Evolutionary conservation across 2,113 vertebrate species (phyloP), one percentile per base, ranked within the genome.

Genomic region (Argyrosomus japonicus): DNA sequence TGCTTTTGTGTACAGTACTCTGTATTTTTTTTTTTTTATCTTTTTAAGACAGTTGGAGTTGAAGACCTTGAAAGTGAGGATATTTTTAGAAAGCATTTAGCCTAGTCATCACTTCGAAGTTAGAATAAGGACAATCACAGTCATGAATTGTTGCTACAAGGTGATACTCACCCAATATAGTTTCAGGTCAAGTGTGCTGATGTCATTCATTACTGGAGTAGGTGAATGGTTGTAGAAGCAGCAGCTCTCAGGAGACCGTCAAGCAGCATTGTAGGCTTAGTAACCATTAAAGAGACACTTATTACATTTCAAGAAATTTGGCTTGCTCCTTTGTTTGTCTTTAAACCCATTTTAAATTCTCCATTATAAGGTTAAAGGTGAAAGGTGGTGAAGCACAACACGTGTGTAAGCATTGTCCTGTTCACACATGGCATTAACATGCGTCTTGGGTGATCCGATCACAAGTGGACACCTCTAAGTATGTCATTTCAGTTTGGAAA

Each of bases 1-100:
- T 21, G 68, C 58, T 82, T 77, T 77, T 2, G 25, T 56, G 14
- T 58, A n/a, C n/a, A n/a, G 40, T 9, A 6, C 15, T 45, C 43
- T 50, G n/a, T 6, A 6, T 50, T 18, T 50, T 15, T 50, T 4
- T 6, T 13, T 8, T 62, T 72, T 54, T 18, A 13, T 45, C n/a
- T 13, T 29, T 53, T 54, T 18, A 2, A 57, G 43, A 1, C 43
- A 5, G 0, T 4, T 9, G 4, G 12, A 50, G 18, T 47, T 48
- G 25, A 23, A 48, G 19, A 83, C 25, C 25, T 60, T 68, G 14
- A 25, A 50, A 17, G 29, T 45, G 23, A 50, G 14, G 29, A 51
- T 5, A 3, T 32, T 54, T 27, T 62, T 40, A 18, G 18, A 47
- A 53, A 40, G 45, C 19, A 25, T 61, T 36, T 18, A 19, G 48